These are phyloP conservation scores for Poeciliopsis prolifica DNA, from an alignment of 2,113 vertebrate species.

Conservation along the genomic window DNA sequence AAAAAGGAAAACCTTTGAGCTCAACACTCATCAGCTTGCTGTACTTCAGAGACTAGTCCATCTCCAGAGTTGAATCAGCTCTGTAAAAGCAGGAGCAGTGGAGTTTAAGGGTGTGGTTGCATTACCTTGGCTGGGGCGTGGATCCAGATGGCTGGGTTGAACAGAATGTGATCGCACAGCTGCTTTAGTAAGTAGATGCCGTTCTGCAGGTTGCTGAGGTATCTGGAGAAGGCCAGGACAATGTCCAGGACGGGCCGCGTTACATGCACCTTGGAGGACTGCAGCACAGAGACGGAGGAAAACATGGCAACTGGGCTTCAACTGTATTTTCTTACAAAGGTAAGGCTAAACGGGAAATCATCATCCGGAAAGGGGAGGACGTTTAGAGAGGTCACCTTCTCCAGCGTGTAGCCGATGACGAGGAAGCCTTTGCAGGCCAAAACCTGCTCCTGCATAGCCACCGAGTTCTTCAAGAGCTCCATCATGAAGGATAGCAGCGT, in stretches of 20 bases:
- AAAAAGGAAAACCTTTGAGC: not conserved
- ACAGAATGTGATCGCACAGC: conserved; percentile 95
- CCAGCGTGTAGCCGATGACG: conserved; percentile 94
- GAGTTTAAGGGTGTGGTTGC: not conserved
- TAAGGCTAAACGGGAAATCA: conserved; percentile 38
- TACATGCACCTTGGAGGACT: conserved; percentile 97
- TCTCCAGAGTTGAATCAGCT: too few species aligned
- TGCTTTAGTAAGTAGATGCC: conserved; percentile 95
- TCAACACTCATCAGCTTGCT: not conserved
- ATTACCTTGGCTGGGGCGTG: conserved; percentile 93
- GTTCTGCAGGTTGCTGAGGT: conserved; percentile 93
- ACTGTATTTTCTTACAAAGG: not conserved
- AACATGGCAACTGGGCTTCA: not conserved
- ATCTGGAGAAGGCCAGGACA: conserved; percentile 93
- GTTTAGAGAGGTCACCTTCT: conserved; percentile 86
- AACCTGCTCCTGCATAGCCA: conserved; percentile 99
- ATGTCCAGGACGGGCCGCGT: conserved; percentile 91
- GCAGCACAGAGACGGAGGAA: conserved; percentile 26
- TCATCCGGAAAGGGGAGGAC: conserved; percentile 53
- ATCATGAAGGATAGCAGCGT: conserved; percentile 95
- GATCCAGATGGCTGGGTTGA: conserved; percentile 98
- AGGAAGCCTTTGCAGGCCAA: conserved; percentile 97
- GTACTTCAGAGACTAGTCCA: not conserved
- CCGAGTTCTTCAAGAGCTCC: conserved; percentile 96
- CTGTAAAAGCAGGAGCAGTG: too few species aligned